Evolutionary conservation across 1,140 invertebrate species (phyloP).

Genomic region (Lepidurus apus): DNA sequence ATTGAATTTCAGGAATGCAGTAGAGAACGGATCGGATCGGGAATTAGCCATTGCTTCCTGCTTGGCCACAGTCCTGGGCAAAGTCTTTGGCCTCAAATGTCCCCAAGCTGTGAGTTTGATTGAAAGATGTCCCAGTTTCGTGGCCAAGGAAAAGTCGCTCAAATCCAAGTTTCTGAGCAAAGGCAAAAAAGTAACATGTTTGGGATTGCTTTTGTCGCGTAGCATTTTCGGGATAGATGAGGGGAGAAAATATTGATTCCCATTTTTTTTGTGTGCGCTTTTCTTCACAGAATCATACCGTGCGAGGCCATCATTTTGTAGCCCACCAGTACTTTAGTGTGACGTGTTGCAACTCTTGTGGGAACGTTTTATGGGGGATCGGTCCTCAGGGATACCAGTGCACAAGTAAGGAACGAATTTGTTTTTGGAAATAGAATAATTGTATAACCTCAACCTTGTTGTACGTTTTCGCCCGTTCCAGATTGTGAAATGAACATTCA

Average conservation of each 20-base stretch:
- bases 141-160: constrained; percentile 76
- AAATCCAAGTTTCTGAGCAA: constrained; percentile 62
- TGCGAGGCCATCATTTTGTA: constrained; percentile 83
- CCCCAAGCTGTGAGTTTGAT: constrained; percentile 49
- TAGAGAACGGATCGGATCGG: constrained; percentile 59
- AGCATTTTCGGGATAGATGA: too few relatives aligned
- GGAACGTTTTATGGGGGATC: constrained; percentile 85
- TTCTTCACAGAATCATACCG: constrained; percentile 52
- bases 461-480: constrained; percentile 46
- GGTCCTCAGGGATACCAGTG: constrained; percentile 91
- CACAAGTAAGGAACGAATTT: constrained; percentile 54
- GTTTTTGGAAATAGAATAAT: too few relatives aligned
- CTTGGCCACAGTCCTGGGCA: constrained; percentile 68
- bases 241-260: neutral
- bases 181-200: constrained; percentile 57
- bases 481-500: constrained; percentile 86
- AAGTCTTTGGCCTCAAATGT: constrained; percentile 61
- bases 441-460: neutral
- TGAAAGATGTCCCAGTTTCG: constrained; percentile 68
- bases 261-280: constrained; percentile 32
- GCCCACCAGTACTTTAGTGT: constrained; percentile 82
- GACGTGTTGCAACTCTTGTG: constrained; percentile 88
- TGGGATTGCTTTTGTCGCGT: constrained; percentile 22
- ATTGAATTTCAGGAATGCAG: constrained; percentile 55
- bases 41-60: constrained; percentile 67